These are phyloP conservation scores for Sycophila sp. DNA, from an alignment of 1,140 invertebrate genomes.

Conservation along the genomic window DNA sequence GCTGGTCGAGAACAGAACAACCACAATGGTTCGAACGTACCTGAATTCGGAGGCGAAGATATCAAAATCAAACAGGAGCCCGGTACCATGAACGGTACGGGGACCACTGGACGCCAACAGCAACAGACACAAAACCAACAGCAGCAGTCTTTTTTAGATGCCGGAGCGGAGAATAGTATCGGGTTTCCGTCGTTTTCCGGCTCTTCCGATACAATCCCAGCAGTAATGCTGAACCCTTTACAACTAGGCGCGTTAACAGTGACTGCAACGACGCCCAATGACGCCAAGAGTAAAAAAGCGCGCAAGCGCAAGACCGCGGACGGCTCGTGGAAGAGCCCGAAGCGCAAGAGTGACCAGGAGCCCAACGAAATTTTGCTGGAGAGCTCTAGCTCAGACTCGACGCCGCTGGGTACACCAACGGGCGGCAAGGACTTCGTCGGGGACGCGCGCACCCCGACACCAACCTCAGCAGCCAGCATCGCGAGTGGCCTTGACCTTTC, in stretches of 20 bases:
- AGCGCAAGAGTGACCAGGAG: slow-evolving; percentile 64
- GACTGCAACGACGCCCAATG: slow-evolving; percentile 32
- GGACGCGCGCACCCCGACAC: slow-evolving; percentile 66
- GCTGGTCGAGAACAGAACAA: slow-evolving; percentile 54
- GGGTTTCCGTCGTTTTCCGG: slow-evolving; percentile 68
- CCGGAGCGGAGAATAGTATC: slow-evolving; percentile 69
- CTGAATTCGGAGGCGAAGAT: slow-evolving; percentile 66
- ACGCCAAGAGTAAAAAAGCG: slow-evolving; percentile 52
- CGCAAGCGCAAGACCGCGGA: slow-evolving; percentile 65
- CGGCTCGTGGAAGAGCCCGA: slow-evolving; percentile 67
- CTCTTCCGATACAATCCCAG: slow-evolving; percentile 62
- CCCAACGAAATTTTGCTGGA: slow-evolving; percentile 68
- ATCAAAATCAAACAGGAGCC: slow-evolving; percentile 70
- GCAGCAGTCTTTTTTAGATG: slow-evolving; percentile 68
- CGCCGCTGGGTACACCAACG: slow-evolving; percentile 68
- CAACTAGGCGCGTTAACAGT: slow-evolving; percentile 54
- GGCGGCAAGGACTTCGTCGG: slow-evolving; percentile 67
- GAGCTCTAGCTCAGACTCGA: slow-evolving; percentile 75
- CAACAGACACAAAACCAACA: slow-evolving; percentile 54
- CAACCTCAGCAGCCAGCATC: slow-evolving; percentile 69
- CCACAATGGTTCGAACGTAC: slow-evolving; percentile 58
- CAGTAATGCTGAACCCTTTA: slow-evolving; percentile 59
- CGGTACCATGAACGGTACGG: slow-evolving; percentile 59
- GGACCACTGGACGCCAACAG: slow-evolving; percentile 53
- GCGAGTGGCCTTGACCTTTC: slow-evolving; percentile 73